Percentiles rank a stretch among this genome's conserved stretches.
These are phyloP conservation scores for Agrochola lota DNA, from an alignment of 2,888 invertebrate genomes.

Conservation along the genomic window DNA sequence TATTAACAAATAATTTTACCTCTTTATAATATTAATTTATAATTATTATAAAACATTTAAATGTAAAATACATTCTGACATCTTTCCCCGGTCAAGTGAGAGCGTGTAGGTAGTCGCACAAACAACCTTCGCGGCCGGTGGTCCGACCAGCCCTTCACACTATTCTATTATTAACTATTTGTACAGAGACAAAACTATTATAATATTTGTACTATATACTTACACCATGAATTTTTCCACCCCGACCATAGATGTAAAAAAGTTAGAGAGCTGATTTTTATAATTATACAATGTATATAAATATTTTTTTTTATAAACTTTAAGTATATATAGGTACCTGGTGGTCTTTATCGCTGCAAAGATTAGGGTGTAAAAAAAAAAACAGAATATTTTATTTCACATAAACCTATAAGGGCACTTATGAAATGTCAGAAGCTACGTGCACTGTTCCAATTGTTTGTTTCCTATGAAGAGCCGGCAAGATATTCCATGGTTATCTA, in stretches of 20 bases:
- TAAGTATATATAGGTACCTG: neutral
- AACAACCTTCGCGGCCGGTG: slow-evolving; percentile 70
- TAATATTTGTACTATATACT: slow-evolving; percentile 82
- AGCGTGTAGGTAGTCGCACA: slow-evolving; percentile 42
- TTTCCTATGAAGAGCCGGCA: too few species aligned
- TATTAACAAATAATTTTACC: too few species aligned
- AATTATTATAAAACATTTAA: neutral
- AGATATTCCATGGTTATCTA: too few species aligned
- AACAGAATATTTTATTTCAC: too few species aligned
- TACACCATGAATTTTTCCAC: slow-evolving; percentile 75
- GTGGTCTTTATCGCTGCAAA: neutral
- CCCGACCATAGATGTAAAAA: slow-evolving; percentile 53
- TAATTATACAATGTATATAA: neutral
- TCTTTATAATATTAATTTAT: neutral
- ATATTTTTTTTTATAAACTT: neutral
- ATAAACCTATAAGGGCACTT: too few species aligned
- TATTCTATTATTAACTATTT: slow-evolving; percentile 79
- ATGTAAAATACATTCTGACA: neutral
- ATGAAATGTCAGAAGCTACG: too few species aligned
- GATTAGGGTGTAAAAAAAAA: too few species aligned
- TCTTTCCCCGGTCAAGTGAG: slow-evolving; percentile 6
- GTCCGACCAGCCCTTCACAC: slow-evolving; percentile 70
- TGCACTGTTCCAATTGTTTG: too few species aligned
- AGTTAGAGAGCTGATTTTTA: slow-evolving; percentile 27
- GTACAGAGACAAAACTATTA: slow-evolving; percentile 80